phyloP scores from a whole-genome alignment of 1,140 invertebrate species.

The Aradophagus sp. region DNA sequence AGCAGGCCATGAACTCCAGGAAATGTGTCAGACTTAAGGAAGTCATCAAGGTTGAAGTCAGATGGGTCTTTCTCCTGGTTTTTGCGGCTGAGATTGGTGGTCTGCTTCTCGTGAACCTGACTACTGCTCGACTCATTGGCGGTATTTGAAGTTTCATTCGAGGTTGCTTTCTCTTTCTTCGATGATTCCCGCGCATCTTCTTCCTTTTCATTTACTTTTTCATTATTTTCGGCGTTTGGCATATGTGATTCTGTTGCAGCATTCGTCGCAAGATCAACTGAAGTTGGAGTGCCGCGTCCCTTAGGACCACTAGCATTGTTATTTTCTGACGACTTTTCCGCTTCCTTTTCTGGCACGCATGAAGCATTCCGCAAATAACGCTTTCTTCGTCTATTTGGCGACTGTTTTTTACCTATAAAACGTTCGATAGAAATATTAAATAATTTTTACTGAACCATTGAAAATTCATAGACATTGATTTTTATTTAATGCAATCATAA shows the following conservation, averaged over 20 bases:
- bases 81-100: slow-evolving; percentile 40
- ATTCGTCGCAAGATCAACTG: slow-evolving; percentile 63
- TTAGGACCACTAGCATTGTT: slow-evolving; percentile 62
- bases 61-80: slow-evolving; percentile 58
- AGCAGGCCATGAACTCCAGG: slow-evolving; percentile 78
- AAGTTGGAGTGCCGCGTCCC: slow-evolving; percentile 70
- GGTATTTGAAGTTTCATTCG: slow-evolving; percentile 45
- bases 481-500: not conserved
- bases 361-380: slow-evolving; percentile 53
- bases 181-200: slow-evolving; percentile 32
- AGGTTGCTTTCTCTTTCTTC: slow-evolving; percentile 58
- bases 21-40: slow-evolving; percentile 81
- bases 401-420: slow-evolving; percentile 68
- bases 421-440: no score
- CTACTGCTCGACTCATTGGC: slow-evolving; percentile 49
- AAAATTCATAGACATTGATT: no score
- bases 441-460: no score
- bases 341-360: slow-evolving; percentile 57
- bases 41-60: slow-evolving; percentile 84
- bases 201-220: slow-evolving; percentile 63
- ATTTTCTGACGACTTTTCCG: slow-evolving; percentile 62
- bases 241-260: slow-evolving; percentile 64
- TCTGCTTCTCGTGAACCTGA: slow-evolving; percentile 14
- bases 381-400: slow-evolving; percentile 70
- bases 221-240: slow-evolving; percentile 67